These are phyloP conservation scores for Sapajus apella DNA, from an alignment of 2,113 vertebrate genomes.

Conservation along the genomic window DNA sequence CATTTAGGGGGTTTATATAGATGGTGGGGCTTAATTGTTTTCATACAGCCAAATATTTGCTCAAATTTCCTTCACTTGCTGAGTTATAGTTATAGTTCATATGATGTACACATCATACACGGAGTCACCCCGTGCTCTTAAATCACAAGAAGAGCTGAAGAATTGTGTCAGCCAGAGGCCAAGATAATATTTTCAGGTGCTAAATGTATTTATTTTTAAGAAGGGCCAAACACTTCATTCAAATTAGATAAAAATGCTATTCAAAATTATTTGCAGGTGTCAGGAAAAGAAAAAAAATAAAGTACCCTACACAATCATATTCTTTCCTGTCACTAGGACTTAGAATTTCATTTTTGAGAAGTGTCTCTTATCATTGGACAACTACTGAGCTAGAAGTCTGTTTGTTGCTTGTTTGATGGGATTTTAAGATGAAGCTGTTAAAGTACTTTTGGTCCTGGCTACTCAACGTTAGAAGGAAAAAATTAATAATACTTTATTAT, in stretches of 20 bases:
- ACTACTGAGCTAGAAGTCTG: not conserved
- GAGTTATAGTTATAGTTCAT: not conserved
- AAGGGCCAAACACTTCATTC: constrained; percentile 20
- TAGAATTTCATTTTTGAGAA: constrained; percentile 40
- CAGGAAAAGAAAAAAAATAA: constrained; percentile 38
- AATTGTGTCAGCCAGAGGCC: not conserved
- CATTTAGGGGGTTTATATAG: not conserved
- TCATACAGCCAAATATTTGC: not conserved
- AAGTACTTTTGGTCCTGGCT: not conserved
- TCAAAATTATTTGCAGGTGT: constrained; percentile 56
- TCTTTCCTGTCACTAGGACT: constrained; percentile 22
- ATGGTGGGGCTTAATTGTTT: not conserved
- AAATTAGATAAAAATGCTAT: constrained; percentile 50
- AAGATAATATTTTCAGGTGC: constrained; percentile 44
- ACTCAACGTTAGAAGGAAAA: not conserved
- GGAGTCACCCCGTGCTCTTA: not conserved
- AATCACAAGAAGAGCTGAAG: not conserved
- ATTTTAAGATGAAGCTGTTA: constrained; percentile 29
- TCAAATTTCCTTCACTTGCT: not conserved
- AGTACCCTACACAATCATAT: not conserved
- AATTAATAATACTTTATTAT: not conserved
- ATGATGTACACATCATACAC: not conserved
- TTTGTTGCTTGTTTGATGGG: constrained; percentile 1
- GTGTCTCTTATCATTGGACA: not conserved
- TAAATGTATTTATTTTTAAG: constrained; percentile 37